Base-by-base conservation (phyloP, 2,888 invertebrate genomes). In the Conchocele bisecta region DNA sequence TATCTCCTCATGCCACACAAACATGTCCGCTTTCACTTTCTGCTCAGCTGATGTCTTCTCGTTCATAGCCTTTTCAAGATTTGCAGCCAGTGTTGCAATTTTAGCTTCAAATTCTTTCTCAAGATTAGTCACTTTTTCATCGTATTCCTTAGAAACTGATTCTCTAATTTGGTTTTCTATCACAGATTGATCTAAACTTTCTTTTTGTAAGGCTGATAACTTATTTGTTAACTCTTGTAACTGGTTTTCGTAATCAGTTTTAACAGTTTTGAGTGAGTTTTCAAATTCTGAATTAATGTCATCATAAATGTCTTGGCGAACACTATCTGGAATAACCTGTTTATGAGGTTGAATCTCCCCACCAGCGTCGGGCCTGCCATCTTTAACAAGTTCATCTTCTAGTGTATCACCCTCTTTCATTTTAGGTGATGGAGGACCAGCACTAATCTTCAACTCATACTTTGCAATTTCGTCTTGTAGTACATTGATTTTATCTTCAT, bases 1-100 rank as follows among this genome's bases (percentile, higher is more conserved):
- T 29, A 58, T 58, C n/a, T 78, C 78, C 37, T 71, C 74, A 66
- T 71, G 71, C 74, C 71, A 78, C n/a, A 74, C 78, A 71, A 78
- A 74, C 68, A 74, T 71, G 31, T 78, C 78, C 41, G 74, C 74
- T 41, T 78, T 74, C 44, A 78, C 74, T 63, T 78, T 74, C 65
- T 78, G 64, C 37, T 71, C 71, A 53, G 74, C 74, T 37, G 66
- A 54, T 29, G 61, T 53, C 56, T 63, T 68, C 13, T 78, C 67
- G 29, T 53, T 39, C 15, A 54, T 64, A 54, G 67, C 67, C 35
- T 67, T 66, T 42, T 75, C 69, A n/a, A 70, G 39, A 41, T 63
- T 42, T 24, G 54, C 44, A 29, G 50, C 63, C 13, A 65, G 42
- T 41, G 69, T 44, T 51, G 44, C 17, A 46, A 78, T 33, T 64